Evolutionary conservation across 2,113 vertebrate genomes (phyloP).

Genomic region (Corythoichthys intestinalis): DNA sequence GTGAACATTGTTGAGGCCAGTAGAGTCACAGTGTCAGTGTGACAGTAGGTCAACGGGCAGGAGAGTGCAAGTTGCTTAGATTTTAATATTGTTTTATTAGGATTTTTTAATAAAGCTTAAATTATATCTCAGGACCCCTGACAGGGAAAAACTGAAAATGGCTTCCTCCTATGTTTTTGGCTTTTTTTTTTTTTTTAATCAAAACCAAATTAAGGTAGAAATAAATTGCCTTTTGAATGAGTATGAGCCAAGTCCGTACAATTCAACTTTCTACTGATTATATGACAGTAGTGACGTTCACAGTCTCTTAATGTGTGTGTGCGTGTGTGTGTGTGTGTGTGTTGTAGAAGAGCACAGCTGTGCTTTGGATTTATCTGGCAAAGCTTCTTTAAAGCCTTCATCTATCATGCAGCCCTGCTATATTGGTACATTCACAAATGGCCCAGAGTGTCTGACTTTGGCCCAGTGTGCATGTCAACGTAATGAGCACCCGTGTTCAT

Average conservation of each 20-base stretch:
- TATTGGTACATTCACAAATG: slow-evolving; percentile 25
- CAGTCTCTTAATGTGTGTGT: slow-evolving; percentile 2
- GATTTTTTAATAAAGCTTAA: background rate
- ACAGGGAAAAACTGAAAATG: too few relatives aligned
- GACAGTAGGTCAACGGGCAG: slow-evolving; percentile 42
- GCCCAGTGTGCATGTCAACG: background rate
- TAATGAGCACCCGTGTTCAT: slow-evolving; percentile 32
- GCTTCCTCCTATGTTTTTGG: background rate
- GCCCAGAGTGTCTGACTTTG: slow-evolving; percentile 3
- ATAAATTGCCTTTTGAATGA: slow-evolving; percentile 3
- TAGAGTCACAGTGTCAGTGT: slow-evolving; percentile 30
- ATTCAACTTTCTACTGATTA: slow-evolving; percentile 37
- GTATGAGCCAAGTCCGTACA: slow-evolving; percentile 19
- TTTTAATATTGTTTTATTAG: too few relatives aligned
- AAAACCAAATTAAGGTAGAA: background rate
- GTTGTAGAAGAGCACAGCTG: slow-evolving; percentile 62
- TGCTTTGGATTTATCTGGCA: slow-evolving; percentile 66
- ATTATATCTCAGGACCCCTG: background rate
- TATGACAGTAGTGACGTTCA: slow-evolving; percentile 24
- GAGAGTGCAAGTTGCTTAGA: background rate
- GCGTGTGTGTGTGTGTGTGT: slow-evolving; percentile 21
- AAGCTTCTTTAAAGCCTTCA: slow-evolving; percentile 65
- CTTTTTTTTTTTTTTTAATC: background rate
- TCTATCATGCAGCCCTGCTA: slow-evolving; percentile 49
- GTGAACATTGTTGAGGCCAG: slow-evolving; percentile 23